Evolutionary conservation across 30 jellyfish, hydroid and myxozoan genomes (phyloP).

Genomic region (Rhopilema esculentum): DNA sequence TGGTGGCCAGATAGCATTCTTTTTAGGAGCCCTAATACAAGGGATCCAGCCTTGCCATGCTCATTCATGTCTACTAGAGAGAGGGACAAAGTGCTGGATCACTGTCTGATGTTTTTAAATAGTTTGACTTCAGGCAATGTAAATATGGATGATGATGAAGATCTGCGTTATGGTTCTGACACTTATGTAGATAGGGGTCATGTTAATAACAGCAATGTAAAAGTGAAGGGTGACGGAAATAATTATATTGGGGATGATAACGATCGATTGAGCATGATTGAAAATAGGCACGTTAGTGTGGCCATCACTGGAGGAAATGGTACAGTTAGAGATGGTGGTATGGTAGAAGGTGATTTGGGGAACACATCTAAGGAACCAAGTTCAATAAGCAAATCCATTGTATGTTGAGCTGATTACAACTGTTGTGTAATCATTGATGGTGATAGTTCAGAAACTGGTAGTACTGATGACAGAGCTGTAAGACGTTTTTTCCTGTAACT

Average conservation of each 20-base stretch:
- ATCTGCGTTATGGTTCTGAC: background rate
- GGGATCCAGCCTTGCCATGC: background rate
- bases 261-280: background rate
- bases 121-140: background rate
- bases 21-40: conserved; percentile 24
- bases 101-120: background rate
- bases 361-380: background rate
- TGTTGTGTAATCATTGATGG: background rate
- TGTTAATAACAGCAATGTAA: background rate
- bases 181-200: background rate
- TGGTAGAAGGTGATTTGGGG: background rate
- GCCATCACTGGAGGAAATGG: background rate
- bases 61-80: background rate
- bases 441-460: background rate
- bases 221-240: background rate
- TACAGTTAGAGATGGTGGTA: background rate
- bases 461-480: background rate
- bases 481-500: background rate
- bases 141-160: background rate
- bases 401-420: background rate
- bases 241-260: background rate
- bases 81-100: background rate
- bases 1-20: conserved; percentile 20
- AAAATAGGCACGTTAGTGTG: background rate
- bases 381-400: background rate